phyloP scores from a whole-genome alignment of 1,140 invertebrate genomes.

The Oedothorax gibbosus region DNA sequence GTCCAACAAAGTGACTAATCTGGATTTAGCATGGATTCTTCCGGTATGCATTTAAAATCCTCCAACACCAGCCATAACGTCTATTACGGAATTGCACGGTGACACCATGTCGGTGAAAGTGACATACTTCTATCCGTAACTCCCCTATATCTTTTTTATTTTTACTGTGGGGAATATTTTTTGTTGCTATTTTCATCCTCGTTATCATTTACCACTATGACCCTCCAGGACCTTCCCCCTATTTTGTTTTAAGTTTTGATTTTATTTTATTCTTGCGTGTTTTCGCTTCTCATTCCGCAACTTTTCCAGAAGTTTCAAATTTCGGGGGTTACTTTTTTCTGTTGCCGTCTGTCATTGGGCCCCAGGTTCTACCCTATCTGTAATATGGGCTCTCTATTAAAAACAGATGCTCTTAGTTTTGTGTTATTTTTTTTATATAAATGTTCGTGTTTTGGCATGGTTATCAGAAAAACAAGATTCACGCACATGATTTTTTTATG shows the following conservation, averaged over 20 bases:
- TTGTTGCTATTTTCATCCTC: constrained; percentile 24
- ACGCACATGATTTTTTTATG: too few species aligned
- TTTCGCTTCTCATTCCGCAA: constrained; percentile 6
- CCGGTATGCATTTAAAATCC: too few species aligned
- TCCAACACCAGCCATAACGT: neutral
- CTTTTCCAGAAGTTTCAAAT: constrained; percentile 49
- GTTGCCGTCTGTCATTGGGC: constrained; percentile 40
- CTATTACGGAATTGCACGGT: neutral
- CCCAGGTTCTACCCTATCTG: neutral
- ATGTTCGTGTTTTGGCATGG: too few species aligned
- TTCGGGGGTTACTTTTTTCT: constrained; percentile 1
- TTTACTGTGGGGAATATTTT: neutral
- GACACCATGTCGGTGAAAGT: neutral
- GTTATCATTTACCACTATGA: constrained; percentile 38
- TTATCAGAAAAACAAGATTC: too few species aligned
- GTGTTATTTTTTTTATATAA: too few species aligned
- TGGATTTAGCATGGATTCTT: too few species aligned
- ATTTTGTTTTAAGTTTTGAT: constrained; percentile 4
- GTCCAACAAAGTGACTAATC: too few species aligned
- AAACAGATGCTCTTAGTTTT: too few species aligned
- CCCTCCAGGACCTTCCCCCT: neutral
- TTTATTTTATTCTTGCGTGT: neutral
- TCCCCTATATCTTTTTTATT: neutral
- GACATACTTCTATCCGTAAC: neutral
- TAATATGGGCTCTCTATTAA: too few species aligned